Evolutionary conservation across 2,797 vertebrate genomes (phyloP), one percentile per base, ranked within the genome.

Genomic region (Mionectes olivaceus): DNA sequence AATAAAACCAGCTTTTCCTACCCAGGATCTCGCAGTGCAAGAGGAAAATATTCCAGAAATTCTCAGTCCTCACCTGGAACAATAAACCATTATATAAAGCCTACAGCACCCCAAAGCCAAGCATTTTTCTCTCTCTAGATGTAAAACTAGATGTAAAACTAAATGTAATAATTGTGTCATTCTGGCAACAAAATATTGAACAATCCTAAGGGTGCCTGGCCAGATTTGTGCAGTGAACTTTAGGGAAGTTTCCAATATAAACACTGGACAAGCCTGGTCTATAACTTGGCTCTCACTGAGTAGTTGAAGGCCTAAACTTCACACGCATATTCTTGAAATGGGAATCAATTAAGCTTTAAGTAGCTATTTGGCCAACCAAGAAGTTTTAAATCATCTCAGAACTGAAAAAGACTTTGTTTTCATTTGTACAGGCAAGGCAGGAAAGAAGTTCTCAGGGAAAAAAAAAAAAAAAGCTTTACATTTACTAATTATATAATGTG

Each of bases 331-430:
- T 33, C 80, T 64, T 30, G 53, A 93, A 74, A 86, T 1, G 12
- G 52, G 73, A 90, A 83, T 91, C 83, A 84, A 60, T 89, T 80
- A 59, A 70, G 22, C 57, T 77, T 85, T 63, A 91, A 95, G 85
- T 43, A 93, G 76, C 17, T 64, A 47, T 78, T 80, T 83, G 90
- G 88, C 90, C 78, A 60, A 80, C 24, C 61, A 77, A 74, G 60
- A 52, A 41, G 41, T 59, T 78, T 90, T 52, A 70, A 91, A 90
- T 88, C 60, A 71, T 76, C 61, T 77, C 37, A 3, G 39, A 83
- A 64, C 73, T 77, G 80, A 91, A 89, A 84, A 87, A 74, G 64
- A 68, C 63, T 53, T 65, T 87, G 80, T 89, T 76, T 84, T 39
- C 47, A 28, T 61, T 61, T 21, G 71, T 44, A 47, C 52, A 84